A percentile compares a stretch with the other conserved stretches of the same genome.
Conservation (phyloP, 2,797 vertebrate species). For the Lagorchestes hirsutus region DNA sequence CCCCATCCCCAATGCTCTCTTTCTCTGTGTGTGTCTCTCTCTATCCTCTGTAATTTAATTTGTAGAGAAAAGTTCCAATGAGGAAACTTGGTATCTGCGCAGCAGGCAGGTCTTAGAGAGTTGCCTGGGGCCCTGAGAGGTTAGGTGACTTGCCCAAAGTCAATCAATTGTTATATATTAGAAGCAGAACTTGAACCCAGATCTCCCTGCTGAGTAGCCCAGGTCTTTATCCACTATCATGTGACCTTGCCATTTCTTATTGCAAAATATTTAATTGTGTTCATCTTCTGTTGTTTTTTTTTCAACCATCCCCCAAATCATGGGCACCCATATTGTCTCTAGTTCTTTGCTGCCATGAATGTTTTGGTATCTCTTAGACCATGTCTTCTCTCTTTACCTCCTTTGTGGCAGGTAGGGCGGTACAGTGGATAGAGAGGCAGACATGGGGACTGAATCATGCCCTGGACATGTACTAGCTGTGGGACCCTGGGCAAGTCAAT, state of each 20-base stretch:
- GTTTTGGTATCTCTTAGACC: background rate
- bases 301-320: background rate
- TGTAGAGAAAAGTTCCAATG: background rate
- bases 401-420: background rate
- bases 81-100: background rate
- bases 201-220: background rate
- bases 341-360: background rate
- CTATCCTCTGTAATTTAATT: background rate
- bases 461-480: background rate
- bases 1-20: background rate
- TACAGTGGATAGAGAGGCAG: background rate
- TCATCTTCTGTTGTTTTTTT: background rate
- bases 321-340: background rate
- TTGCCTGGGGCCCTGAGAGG: background rate
- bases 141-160: background rate
- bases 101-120: background rate
- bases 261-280: background rate
- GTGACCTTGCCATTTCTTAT: background rate
- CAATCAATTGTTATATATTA: background rate
- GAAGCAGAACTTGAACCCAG: background rate
- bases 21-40: background rate
- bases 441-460: background rate
- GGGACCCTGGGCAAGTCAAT: background rate
- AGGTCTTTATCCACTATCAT: background rate
- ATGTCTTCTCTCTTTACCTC: background rate